Evolutionary conservation across 2,888 invertebrate genomes (phyloP).

Genomic region (Clepsis dumicolana): DNA sequence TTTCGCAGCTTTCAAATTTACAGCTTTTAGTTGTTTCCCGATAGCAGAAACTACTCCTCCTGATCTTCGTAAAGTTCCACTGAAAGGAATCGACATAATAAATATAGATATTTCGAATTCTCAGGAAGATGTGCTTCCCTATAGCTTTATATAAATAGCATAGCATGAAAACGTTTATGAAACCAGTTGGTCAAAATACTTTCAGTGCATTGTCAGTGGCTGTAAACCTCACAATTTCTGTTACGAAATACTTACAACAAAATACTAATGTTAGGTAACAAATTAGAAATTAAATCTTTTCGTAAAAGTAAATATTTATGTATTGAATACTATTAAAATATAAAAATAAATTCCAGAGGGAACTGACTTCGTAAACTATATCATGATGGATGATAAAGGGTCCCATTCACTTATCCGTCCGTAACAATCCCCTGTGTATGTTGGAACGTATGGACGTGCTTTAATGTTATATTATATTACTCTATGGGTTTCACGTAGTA

Average conservation of each 20-base stretch:
- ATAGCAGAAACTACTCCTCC: slow-evolving; percentile 91
- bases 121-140: slow-evolving; percentile 45
- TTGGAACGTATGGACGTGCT: neutral
- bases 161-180: slow-evolving; percentile 5
- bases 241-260: neutral
- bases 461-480: too few relatives aligned
- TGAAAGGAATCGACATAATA: slow-evolving; percentile 90
- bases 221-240: neutral
- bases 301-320: too few relatives aligned
- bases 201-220: neutral
- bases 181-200: neutral
- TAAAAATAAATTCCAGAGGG: too few relatives aligned
- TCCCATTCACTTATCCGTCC: too few relatives aligned
- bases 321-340: too few relatives aligned
- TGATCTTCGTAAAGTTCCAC: slow-evolving; percentile 89
- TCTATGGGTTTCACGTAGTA: too few relatives aligned
- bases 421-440: too few relatives aligned
- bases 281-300: too few relatives aligned
- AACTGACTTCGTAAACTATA: too few relatives aligned
- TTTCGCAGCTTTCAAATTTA: slow-evolving; percentile 93
- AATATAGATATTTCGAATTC: slow-evolving; percentile 55
- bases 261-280: too few relatives aligned
- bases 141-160: slow-evolving; percentile 34
- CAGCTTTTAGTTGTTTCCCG: slow-evolving; percentile 88
- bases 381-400: too few relatives aligned